Conservation (phyloP, 2,113 vertebrate genomes). For the Acrocephalus arundinaceus region DNA sequence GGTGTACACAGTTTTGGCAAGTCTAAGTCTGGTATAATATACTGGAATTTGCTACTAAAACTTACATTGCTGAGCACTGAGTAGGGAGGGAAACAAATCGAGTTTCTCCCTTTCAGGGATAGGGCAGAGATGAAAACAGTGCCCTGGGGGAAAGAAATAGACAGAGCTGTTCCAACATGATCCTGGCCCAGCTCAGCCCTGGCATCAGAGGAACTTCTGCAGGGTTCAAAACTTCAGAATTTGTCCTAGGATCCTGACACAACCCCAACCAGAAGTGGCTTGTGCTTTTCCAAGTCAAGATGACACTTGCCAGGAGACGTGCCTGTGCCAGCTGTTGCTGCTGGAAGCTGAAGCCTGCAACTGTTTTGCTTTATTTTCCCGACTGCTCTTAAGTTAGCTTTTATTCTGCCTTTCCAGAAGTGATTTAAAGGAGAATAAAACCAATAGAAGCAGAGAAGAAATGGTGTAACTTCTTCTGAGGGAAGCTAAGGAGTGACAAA, state of each 20-base stretch:
- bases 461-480: neutral
- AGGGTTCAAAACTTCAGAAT: neutral
- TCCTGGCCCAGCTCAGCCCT: neutral
- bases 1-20: neutral
- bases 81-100: neutral
- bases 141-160: neutral
- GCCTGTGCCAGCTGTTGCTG: neutral
- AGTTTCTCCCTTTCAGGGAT: neutral
- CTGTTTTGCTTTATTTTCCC: neutral
- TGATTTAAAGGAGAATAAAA: neutral
- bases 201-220: neutral
- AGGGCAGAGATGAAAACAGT: neutral
- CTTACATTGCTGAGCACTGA: neutral
- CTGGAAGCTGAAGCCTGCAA: neutral
- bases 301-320: neutral
- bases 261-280: neutral
- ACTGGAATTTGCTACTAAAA: neutral
- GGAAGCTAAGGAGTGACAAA: neutral
- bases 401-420: neutral
- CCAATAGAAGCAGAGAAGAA: neutral
- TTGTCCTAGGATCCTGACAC: neutral
- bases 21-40: neutral
- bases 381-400: neutral
- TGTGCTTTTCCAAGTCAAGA: neutral
- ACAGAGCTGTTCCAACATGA: fast-evolving